Percentiles rank a stretch among this genome's conserved stretches.
Evolutionary conservation across 2,888 invertebrate genomes (phyloP).

Genomic region (Apotomis turbidana): DNA sequence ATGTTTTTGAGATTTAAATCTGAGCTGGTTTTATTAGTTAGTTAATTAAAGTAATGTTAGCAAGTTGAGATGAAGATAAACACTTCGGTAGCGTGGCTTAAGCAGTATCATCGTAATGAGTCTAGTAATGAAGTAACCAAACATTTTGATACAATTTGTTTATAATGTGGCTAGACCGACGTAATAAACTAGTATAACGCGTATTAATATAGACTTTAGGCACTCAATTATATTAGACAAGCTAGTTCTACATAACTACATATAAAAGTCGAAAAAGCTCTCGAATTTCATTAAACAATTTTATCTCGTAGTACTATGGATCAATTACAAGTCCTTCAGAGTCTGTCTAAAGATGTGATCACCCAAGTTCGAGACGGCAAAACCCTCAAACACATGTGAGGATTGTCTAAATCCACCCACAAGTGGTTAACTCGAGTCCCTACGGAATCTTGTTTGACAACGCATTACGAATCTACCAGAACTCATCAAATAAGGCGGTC

Average conservation of each 20-base stretch:
- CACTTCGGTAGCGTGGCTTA: constrained; percentile 4
- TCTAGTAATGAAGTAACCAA: constrained; percentile 1
- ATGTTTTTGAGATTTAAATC: constrained; percentile 9
- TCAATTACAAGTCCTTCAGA: constrained; percentile 55
- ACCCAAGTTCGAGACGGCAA: constrained; percentile 67
- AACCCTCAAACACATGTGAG: constrained; percentile 63
- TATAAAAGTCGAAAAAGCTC: neutral
- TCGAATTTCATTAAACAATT: neutral
- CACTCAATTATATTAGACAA: no score
- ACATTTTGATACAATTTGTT: no score
- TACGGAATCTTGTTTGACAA: constrained; percentile 26
- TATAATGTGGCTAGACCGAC: neutral
- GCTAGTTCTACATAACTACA: no score
- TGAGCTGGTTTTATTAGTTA: neutral
- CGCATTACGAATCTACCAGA: constrained; percentile 18
- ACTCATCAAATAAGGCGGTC: neutral
- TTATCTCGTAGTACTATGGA: neutral
- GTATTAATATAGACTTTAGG: no score
- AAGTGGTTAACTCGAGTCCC: constrained; percentile 37
- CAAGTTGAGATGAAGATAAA: constrained; percentile 20
- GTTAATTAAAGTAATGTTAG: constrained; percentile 25
- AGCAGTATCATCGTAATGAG: constrained; percentile 8
- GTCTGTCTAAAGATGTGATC: constrained; percentile 72
- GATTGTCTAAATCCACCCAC: constrained; percentile 45
- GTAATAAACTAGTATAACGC: neutral